Evolutionary conservation across 2,797 vertebrate genomes (phyloP).

Genomic region (Alauda arvensis): DNA sequence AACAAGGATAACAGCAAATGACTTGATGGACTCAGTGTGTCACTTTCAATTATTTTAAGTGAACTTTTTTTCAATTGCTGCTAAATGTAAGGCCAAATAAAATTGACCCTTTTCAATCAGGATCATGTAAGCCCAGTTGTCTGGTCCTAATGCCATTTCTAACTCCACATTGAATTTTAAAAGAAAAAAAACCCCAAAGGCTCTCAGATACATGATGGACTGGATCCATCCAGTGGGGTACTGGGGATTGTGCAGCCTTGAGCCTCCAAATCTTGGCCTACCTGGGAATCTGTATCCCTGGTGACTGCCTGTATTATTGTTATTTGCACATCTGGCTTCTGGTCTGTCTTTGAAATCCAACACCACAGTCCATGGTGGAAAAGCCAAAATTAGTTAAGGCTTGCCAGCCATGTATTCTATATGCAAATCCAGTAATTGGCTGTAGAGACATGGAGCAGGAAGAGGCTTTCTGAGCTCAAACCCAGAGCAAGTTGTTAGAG

Average conservation of each 20-base stretch:
- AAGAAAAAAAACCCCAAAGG: neutral
- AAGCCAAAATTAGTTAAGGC: neutral
- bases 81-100: neutral
- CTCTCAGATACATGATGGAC: neutral
- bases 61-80: neutral
- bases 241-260: neutral
- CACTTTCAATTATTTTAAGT: neutral
- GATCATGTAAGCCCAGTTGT: neutral
- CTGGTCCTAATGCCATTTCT: neutral
- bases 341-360: neutral
- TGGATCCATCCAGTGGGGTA: neutral
- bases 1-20: neutral
- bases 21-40: neutral
- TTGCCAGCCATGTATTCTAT: neutral
- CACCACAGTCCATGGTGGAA: neutral
- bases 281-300: neutral
- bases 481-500: neutral
- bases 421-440: neutral
- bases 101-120: neutral
- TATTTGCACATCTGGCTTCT: neutral
- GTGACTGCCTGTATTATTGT: neutral
- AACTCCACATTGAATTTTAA: neutral
- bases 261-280: neutral
- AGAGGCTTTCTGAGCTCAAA: neutral
- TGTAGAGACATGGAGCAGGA: neutral